Conservation (phyloP, 2,113 vertebrate species). For the Nannospalax galili region DNA sequence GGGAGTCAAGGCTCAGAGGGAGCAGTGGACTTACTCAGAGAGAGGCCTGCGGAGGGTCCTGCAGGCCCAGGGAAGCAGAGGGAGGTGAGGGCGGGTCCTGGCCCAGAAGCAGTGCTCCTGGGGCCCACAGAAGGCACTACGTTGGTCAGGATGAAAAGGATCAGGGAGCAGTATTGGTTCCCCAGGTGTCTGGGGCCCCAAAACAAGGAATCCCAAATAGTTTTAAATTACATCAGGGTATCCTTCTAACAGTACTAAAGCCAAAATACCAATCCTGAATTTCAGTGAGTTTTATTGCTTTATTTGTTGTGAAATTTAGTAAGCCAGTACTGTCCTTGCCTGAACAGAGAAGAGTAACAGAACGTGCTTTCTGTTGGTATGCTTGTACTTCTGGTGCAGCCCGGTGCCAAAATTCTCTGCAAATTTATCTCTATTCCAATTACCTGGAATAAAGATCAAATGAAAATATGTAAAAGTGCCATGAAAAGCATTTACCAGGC, state of each 20-base stretch:
- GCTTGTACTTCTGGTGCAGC: neutral
- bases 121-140: too few species aligned
- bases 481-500: neutral
- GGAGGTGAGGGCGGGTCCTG: too few species aligned
- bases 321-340: neutral
- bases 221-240: constrained; percentile 44
- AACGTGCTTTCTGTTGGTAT: neutral
- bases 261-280: constrained; percentile 7
- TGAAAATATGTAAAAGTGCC: neutral
- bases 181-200: too few species aligned
- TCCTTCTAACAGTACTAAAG: neutral
- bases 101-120: too few species aligned
- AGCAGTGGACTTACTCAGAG: too few species aligned
- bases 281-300: neutral
- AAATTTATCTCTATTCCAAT: neutral
- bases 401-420: constrained; percentile 24
- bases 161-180: too few species aligned
- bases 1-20: too few species aligned
- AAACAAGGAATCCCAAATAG: constrained; percentile 25
- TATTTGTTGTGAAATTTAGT: neutral
- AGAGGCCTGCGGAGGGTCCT: too few species aligned
- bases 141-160: too few species aligned
- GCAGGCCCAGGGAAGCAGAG: too few species aligned
- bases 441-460: constrained; percentile 5
- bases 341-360: neutral